Percentiles rank a stretch among this genome's conserved stretches.
Evolutionary conservation across 37 sponge, comb jelly and placozoan genomes (phyloP).

Genomic region (Theonella swinhoei): DNA sequence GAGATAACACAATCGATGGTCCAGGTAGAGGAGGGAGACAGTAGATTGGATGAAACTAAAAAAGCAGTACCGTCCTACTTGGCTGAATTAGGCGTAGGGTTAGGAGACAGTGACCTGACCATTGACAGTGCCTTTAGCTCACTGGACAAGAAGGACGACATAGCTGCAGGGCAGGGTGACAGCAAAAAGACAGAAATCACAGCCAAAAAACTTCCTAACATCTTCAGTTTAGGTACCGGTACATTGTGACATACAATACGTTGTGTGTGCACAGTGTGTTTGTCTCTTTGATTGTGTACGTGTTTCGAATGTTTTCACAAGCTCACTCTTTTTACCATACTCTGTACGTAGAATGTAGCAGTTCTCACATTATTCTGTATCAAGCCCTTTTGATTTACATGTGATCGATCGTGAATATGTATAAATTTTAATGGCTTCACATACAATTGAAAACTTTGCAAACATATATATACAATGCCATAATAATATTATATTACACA

Average conservation of each 20-base stretch:
- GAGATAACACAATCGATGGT: not conserved
- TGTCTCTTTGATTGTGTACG: not conserved
- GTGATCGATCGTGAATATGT: too few species aligned
- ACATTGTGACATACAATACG: not conserved
- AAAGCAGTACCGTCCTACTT: slow-evolving; percentile 62
- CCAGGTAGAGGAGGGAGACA: not conserved
- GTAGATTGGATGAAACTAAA: not conserved
- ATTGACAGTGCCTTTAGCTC: slow-evolving; percentile 77
- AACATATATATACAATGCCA: too few species aligned
- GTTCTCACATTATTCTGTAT: too few species aligned
- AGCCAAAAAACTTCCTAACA: slow-evolving; percentile 44
- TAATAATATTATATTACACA: not conserved
- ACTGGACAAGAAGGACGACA: not conserved
- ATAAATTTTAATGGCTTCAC: too few species aligned
- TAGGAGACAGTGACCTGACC: slow-evolving; percentile 34
- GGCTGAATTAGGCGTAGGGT: slow-evolving; percentile 33
- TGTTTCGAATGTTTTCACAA: too few species aligned
- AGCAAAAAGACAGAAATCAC: not conserved
- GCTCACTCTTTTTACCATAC: too few species aligned
- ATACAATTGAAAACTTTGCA: too few species aligned
- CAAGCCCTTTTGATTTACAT: too few species aligned
- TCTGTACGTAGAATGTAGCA: too few species aligned
- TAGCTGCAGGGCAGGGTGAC: not conserved
- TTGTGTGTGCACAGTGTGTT: not conserved
- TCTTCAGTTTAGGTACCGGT: slow-evolving; percentile 33